phyloP scores from a whole-genome alignment of 2,888 invertebrate species.

The Panopea generosa region DNA sequence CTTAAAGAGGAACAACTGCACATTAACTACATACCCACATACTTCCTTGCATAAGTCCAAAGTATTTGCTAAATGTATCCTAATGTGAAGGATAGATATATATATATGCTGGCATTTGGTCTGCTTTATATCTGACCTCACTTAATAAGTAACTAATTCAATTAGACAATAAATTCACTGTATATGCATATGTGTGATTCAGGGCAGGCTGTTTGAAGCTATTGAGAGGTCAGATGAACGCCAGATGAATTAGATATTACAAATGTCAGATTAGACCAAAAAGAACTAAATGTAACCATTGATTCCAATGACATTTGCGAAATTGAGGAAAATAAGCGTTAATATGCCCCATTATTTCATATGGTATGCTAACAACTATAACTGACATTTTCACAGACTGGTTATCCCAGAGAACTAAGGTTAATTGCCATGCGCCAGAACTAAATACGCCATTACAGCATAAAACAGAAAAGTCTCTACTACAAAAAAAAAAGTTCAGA shows the following conservation, averaged over 20 bases:
- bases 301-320: conserved; percentile 25
- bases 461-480: too few relatives aligned
- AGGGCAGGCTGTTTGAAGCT: too few relatives aligned
- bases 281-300: neutral
- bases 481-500: too few relatives aligned
- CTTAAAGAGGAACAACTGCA: too few relatives aligned
- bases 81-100: neutral
- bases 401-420: too few relatives aligned
- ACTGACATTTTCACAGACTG: conserved; percentile 3
- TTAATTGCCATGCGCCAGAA: too few relatives aligned
- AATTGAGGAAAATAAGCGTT: conserved; percentile 23
- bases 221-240: conserved; percentile 6
- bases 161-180: conserved; percentile 32
- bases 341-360: conserved; percentile 12
- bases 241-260: conserved; percentile 16
- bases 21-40: conserved; percentile 44
- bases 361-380: conserved; percentile 25
- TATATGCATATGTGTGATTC: conserved; percentile 14
- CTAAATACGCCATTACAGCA: too few relatives aligned
- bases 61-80: neutral
- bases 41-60: conserved; percentile 1
- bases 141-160: conserved; percentile 43
- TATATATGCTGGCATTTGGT: neutral
- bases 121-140: conserved; percentile 10
- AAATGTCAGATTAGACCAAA: conserved; percentile 24